A percentile compares a stretch with the other conserved stretches of the same genome.
Evolutionary conservation across 2,113 vertebrate genomes (phyloP).

Genomic region (Eudorcas thomsonii): DNA sequence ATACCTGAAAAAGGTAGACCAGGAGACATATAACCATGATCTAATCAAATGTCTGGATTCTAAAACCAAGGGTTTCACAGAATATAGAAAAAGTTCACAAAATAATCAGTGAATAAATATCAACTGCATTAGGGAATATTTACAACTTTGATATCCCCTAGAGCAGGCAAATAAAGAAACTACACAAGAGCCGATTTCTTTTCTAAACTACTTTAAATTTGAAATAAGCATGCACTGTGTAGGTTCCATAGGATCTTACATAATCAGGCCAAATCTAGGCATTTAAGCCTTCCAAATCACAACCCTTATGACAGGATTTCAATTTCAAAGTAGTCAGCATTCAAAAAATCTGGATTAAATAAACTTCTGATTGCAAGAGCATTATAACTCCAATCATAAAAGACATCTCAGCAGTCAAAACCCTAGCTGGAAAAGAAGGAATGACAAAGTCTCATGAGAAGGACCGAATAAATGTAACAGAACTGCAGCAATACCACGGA

Average conservation of each 20-base stretch:
- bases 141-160: background rate
- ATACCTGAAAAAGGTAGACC: background rate
- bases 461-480: background rate
- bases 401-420: background rate
- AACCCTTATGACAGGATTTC: conserved; percentile 20
- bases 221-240: conserved; percentile 5
- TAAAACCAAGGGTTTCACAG: conserved; percentile 21
- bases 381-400: conserved; percentile 18
- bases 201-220: conserved; percentile 54
- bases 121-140: background rate
- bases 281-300: conserved; percentile 26
- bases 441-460: background rate
- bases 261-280: conserved; percentile 22
- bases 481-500: background rate
- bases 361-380: conserved; percentile 15
- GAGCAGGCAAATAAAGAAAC: conserved; percentile 17
- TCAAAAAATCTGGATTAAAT: conserved; percentile 29
- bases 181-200: background rate
- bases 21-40: background rate
- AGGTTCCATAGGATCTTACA: conserved; percentile 3
- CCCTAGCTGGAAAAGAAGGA: background rate
- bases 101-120: conserved; percentile 18
- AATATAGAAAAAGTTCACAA: conserved; percentile 2
- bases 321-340: conserved; percentile 15
- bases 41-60: background rate